These are phyloP conservation scores for Pseudoatta argentina DNA, from an alignment of 1,140 invertebrate genomes.

Conservation along the genomic window DNA sequence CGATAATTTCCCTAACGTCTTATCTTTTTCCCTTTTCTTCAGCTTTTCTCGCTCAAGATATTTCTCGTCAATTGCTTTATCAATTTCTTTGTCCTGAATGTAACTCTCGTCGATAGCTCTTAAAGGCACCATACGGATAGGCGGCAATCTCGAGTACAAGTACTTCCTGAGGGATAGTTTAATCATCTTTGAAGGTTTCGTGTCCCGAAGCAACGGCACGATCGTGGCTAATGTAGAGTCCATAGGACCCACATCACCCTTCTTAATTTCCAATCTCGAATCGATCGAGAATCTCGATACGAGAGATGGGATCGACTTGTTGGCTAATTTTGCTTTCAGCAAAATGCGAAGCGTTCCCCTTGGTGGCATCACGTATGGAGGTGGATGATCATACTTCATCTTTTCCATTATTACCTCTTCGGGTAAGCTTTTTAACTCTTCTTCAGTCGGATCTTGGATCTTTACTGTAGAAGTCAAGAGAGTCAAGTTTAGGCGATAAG, in stretches of 20 bases:
- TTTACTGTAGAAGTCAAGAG: constrained; percentile 79
- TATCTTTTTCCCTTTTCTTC: not conserved
- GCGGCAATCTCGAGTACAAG: constrained; percentile 75
- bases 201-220: not conserved
- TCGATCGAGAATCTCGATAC: constrained; percentile 84
- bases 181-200: constrained; percentile 77
- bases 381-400: constrained; percentile 79
- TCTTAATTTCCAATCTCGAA: constrained; percentile 80
- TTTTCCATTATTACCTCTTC: constrained; percentile 77
- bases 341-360: constrained; percentile 79
- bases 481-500: constrained; percentile 79
- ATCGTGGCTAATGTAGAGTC: constrained; percentile 10
- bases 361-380: constrained; percentile 79
- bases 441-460: constrained; percentile 65
- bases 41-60: constrained; percentile 25
- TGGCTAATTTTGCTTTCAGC: constrained; percentile 81
- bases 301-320: constrained; percentile 81
- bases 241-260: constrained; percentile 55
- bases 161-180: constrained; percentile 78
- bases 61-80: constrained; percentile 59
- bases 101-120: constrained; percentile 81
- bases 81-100: constrained; percentile 73
- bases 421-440: constrained; percentile 60
- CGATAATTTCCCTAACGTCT: constrained; percentile 52
- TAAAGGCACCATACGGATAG: constrained; percentile 78